phyloP scores from a whole-genome alignment of 1,140 invertebrate species.

The Drosophila tristis region DNA sequence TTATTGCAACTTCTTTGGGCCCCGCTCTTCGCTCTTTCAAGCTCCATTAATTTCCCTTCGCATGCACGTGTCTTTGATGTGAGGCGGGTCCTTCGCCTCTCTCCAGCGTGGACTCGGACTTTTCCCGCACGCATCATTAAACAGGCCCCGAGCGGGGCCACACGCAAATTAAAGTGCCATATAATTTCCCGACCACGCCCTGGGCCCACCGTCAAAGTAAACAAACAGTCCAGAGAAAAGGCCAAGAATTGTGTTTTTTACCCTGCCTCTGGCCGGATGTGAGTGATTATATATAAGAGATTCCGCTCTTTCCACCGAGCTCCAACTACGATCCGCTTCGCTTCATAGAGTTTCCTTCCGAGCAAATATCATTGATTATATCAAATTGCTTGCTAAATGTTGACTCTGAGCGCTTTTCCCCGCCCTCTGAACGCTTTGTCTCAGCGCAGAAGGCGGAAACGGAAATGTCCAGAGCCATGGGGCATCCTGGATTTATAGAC shows the following conservation, averaged over 20 bases:
- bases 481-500: constrained; percentile 55
- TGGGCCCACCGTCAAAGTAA: neutral
- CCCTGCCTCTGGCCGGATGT: constrained; percentile 41
- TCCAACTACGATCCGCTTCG: neutral
- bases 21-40: constrained; percentile 12
- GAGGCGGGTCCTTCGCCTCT: no score
- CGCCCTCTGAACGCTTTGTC: neutral
- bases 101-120: neutral
- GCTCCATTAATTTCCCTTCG: constrained; percentile 47
- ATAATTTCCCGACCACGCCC: constrained; percentile 52
- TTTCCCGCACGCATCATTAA: constrained; percentile 67
- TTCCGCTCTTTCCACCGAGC: constrained; percentile 11
- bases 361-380: constrained; percentile 64
- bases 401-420: constrained; percentile 39
- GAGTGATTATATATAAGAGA: constrained; percentile 77
- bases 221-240: constrained; percentile 6
- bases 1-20: constrained; percentile 42
- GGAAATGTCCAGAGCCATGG: constrained; percentile 64
- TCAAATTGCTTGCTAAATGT: constrained; percentile 72
- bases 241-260: constrained; percentile 22
- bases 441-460: constrained; percentile 39
- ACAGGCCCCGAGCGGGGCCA: constrained; percentile 29
- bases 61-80: constrained; percentile 35
- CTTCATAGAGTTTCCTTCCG: constrained; percentile 19
- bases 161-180: constrained; percentile 73